phyloP scores from a whole-genome alignment of 2,797 vertebrate species.

The Glyptemys insculpta region DNA sequence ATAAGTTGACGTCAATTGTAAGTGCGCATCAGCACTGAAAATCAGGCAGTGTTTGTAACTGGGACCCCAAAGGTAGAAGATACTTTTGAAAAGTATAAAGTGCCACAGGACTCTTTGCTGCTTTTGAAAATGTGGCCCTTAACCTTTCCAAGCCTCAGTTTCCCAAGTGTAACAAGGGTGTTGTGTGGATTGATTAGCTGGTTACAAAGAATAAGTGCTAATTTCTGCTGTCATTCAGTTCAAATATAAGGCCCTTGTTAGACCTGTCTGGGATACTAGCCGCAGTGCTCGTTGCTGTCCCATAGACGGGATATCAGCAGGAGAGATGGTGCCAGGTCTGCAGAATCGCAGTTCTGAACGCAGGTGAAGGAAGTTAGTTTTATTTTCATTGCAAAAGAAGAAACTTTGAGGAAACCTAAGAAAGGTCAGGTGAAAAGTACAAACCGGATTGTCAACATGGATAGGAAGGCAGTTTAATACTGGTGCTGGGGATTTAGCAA shows the following conservation, averaged over 20 bases:
- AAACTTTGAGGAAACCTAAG: not conserved
- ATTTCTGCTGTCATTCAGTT: fast-evolving
- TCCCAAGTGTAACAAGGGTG: not conserved
- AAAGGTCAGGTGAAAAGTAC: not conserved
- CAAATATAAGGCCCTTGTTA: not conserved
- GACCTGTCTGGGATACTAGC: not conserved
- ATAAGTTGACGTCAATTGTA: not conserved
- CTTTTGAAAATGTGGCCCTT: not conserved
- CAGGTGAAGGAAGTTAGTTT: not conserved
- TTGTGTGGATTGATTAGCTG: not conserved
- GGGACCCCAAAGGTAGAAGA: not conserved
- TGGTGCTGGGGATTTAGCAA: not conserved
- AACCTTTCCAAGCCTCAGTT: fast-evolving
- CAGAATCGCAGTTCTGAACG: not conserved
- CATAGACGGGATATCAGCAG: not conserved
- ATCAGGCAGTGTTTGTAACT: not conserved
- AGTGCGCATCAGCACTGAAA: not conserved
- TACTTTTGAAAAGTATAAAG: not conserved
- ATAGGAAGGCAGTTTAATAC: not conserved
- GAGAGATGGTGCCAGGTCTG: not conserved
- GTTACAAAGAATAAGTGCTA: fast-evolving
- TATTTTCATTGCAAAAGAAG: not conserved
- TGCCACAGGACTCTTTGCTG: too few relatives aligned
- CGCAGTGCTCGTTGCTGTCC: not conserved
- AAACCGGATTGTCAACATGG: not conserved